Percentiles rank a stretch among this genome's conserved stretches.
These are phyloP conservation scores for Lasius platythorax DNA, from an alignment of 2,888 invertebrate species.

Conservation along the genomic window DNA sequence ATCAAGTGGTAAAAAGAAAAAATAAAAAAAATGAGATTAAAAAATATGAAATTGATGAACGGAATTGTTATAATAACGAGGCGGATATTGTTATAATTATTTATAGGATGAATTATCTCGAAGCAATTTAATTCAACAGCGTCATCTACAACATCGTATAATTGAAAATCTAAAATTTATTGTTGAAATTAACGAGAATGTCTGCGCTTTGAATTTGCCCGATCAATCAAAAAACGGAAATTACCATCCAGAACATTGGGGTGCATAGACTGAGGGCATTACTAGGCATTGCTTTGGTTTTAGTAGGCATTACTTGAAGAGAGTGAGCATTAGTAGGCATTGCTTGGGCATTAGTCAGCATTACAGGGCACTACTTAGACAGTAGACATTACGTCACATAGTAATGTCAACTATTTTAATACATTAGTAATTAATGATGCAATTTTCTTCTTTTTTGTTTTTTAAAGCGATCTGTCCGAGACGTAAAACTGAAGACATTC, in stretches of 20 bases:
- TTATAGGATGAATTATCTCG: not conserved
- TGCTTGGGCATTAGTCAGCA: not conserved
- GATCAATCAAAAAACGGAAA: not conserved
- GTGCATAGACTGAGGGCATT: not conserved
- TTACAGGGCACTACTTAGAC: not conserved
- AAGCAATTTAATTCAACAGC: slow-evolving; percentile 4
- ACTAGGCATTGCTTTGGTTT: not conserved
- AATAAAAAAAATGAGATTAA: slow-evolving; percentile 44
- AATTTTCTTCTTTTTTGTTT: not conserved
- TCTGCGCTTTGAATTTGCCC: not conserved
- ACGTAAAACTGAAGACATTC: too few relatives aligned
- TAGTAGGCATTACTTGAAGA: not conserved
- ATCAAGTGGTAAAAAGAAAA: not conserved
- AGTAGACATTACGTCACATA: not conserved
- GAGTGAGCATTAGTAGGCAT: not conserved
- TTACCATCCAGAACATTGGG: not conserved
- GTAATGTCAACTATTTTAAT: not conserved
- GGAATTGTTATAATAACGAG: slow-evolving; percentile 34
- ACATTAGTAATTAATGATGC: not conserved
- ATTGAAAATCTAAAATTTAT: slow-evolving; percentile 4
- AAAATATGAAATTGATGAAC: slow-evolving; percentile 41
- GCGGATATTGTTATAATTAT: slow-evolving; percentile 10
- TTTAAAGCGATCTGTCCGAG: not conserved
- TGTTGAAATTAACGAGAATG: not conserved
- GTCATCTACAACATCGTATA: not conserved